Percentiles rank a stretch among this genome's conserved stretches.
phyloP scores from a whole-genome alignment of 2,113 vertebrate genomes.

The Leucosticte australis region DNA sequence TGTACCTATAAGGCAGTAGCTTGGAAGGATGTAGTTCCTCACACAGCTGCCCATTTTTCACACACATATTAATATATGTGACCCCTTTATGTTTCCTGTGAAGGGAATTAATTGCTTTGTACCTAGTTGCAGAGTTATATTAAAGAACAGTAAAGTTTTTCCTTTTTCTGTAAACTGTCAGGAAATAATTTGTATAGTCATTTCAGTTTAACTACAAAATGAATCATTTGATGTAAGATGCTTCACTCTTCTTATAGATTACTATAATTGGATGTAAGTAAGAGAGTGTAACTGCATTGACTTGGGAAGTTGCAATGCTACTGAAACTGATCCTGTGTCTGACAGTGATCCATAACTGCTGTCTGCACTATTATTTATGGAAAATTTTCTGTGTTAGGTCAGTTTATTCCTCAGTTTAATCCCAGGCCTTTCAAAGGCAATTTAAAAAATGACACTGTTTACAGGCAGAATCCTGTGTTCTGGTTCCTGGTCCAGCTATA shows the following conservation, averaged over 20 bases:
- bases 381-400: not conserved
- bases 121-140: not conserved
- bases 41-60: not conserved
- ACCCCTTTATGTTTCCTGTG: not conserved
- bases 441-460: not conserved
- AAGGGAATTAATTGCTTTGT: not conserved
- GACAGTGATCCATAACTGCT: not conserved
- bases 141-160: not conserved
- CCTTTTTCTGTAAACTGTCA: not conserved
- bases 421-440: not conserved
- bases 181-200: not conserved
- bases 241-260: not conserved
- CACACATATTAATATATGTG: not conserved
- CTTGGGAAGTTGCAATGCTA: not conserved
- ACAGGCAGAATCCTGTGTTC: not conserved
- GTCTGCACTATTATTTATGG: not conserved
- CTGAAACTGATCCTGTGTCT: not conserved
- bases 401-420: not conserved
- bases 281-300: not conserved
- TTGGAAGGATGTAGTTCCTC: not conserved
- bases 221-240: not conserved
- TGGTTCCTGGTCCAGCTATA: not conserved
- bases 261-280: not conserved
- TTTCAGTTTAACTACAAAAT: not conserved
- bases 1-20: not conserved